These are phyloP conservation scores for Malurus cyaneus DNA, from an alignment of 2,113 vertebrate genomes.

Conservation along the genomic window DNA sequence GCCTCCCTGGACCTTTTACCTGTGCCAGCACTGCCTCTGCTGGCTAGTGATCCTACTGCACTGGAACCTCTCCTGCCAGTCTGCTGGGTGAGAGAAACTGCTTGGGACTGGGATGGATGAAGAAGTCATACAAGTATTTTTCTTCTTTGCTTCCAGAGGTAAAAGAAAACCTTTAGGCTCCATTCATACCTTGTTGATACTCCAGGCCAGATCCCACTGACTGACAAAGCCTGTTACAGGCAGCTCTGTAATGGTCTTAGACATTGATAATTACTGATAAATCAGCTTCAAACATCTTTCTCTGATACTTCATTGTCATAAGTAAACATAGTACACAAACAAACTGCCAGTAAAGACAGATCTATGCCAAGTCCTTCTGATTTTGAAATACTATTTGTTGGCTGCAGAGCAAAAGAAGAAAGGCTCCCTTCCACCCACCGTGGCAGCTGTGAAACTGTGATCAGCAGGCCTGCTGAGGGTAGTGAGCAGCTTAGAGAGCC, in stretches of 20 bases:
- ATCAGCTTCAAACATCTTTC: background rate
- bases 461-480: background rate
- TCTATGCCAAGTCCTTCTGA: background rate
- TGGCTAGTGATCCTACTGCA: background rate
- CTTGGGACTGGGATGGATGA: too few relatives aligned
- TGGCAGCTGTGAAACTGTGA: background rate
- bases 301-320: background rate
- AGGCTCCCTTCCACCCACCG: background rate
- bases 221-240: background rate
- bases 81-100: background rate
- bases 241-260: background rate
- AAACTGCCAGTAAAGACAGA: background rate
- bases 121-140: background rate
- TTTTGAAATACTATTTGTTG: slow-evolving; percentile 18
- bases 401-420: background rate
- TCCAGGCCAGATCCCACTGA: background rate
- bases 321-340: background rate
- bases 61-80: background rate
- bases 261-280: background rate
- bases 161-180: background rate
- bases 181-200: background rate
- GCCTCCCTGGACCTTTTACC: background rate
- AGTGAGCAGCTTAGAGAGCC: background rate
- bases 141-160: background rate
- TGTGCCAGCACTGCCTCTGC: slow-evolving; percentile 22